Evolutionary conservation across 2,113 vertebrate species (phyloP).

Genomic region (Saccopteryx leptura): DNA sequence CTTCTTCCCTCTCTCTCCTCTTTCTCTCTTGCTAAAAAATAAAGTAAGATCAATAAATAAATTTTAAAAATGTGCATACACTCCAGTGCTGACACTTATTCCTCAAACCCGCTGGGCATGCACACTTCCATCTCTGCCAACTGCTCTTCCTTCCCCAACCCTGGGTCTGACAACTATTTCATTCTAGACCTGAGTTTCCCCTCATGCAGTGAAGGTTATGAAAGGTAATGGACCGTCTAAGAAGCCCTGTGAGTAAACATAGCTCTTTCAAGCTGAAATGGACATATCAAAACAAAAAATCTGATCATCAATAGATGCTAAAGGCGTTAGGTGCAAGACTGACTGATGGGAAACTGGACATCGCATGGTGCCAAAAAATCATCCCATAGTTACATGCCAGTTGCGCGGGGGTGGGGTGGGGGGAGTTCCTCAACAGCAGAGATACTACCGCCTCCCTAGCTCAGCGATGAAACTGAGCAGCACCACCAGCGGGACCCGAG

Average conservation of each 20-base stretch:
- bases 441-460: background rate
- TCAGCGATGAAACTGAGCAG: background rate
- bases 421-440: background rate
- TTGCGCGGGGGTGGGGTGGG: background rate
- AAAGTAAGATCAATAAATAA: too few relatives aligned
- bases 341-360: background rate
- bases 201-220: constrained; percentile 17
- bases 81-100: rapidly evolving
- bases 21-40: too few relatives aligned
- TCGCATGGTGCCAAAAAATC: background rate
- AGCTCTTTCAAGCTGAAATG: constrained; percentile 45
- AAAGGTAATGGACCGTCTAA: constrained; percentile 16
- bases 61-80: rapidly evolving
- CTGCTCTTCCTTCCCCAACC: background rate
- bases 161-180: constrained; percentile 11
- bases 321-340: background rate
- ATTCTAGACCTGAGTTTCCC: background rate
- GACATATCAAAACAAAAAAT: background rate
- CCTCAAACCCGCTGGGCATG: background rate
- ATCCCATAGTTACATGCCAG: background rate
- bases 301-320: background rate
- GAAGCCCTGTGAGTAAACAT: background rate
- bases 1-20: too few relatives aligned
- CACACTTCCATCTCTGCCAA: background rate
- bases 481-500: background rate